A percentile compares a stretch with the other conserved stretches of the same genome.
Evolutionary conservation across 2,797 vertebrate species (phyloP).

Genomic region (Pangasius sanitwongsei): DNA sequence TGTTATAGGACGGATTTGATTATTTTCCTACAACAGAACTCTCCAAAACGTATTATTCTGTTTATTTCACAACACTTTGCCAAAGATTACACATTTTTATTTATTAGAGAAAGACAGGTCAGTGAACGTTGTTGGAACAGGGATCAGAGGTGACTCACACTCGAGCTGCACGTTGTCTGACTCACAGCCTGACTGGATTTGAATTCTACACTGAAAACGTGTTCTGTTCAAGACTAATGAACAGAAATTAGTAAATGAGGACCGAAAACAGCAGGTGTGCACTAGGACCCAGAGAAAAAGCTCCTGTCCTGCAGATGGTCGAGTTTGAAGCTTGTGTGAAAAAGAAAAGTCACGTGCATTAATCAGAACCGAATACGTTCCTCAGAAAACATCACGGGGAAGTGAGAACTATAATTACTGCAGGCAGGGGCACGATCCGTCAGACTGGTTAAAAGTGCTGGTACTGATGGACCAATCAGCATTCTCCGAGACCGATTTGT

Average conservation of each 20-base stretch:
- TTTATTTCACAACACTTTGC: too few relatives aligned
- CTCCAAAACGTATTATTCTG: too few relatives aligned
- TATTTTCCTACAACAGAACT: background rate
- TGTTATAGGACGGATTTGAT: background rate
- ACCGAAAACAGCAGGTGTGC: background rate
- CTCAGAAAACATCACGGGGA: background rate
- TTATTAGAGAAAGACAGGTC: background rate
- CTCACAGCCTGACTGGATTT: too few relatives aligned
- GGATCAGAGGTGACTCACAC: background rate
- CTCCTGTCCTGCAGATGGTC: background rate
- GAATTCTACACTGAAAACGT: too few relatives aligned
- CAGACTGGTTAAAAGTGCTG: background rate
- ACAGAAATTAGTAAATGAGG: background rate
- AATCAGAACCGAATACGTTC: too few relatives aligned
- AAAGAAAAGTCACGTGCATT: too few relatives aligned
- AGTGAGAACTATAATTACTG: background rate
- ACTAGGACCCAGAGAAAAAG: background rate
- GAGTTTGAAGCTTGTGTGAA: background rate
- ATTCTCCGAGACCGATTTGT: background rate
- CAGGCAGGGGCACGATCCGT: fast-evolving
- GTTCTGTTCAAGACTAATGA: too few relatives aligned
- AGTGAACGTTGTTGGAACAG: too few relatives aligned
- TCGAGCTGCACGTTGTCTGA: background rate
- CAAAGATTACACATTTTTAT: background rate
- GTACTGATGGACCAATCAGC: background rate